Evolutionary conservation across 2,888 invertebrate species (phyloP), one percentile per base, ranked within the genome.

Genomic region (Elgonia sp.): DNA sequence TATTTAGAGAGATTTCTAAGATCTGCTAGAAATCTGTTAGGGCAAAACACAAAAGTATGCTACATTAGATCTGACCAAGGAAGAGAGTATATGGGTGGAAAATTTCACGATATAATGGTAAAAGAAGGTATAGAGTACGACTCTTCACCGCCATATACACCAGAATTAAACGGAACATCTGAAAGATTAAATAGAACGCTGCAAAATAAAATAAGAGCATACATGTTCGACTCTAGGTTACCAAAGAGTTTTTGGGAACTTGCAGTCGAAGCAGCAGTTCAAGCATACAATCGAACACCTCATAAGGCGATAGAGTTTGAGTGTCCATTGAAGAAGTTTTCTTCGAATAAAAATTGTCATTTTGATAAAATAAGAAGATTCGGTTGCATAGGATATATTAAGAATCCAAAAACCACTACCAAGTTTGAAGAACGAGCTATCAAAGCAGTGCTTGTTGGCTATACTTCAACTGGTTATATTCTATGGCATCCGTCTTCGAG

Each of bases 371-470:
- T 67, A 4, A 42, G 20, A 42, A n/a, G 67, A 42, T 67, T 67
- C 18, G 67, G 67, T 40, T 67, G 67, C 16, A 42, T 40, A 5
- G 67, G 18, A 40, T 42, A 67, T 46, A 18, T 67, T 10, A 67
- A 46, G 42, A 67, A 42, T 40, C 21, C 21, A 0, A 67, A 67
- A 20, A 40, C 67, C 16, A 40, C 8, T 18, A 42, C 40, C 8
- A 67, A 67, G 37, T 67, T 67, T 42, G 67, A 40, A 9, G 20
- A 67, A 20, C 42, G 46, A 42, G 67, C 67, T 9, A 46, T 67
- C 16, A 40, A 67, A 67, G 16, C 67, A 20, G 21, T 67, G 29
- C 42, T 67, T 18, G 67, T 67, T 9, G 67, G 67, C 10, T 67
- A 42, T 18, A 67, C 67, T 14, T 20, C 0, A 18, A 67, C 67